Evolutionary conservation across 2,888 invertebrate genomes (phyloP).

Genomic region (Dryobotodes eremita): DNA sequence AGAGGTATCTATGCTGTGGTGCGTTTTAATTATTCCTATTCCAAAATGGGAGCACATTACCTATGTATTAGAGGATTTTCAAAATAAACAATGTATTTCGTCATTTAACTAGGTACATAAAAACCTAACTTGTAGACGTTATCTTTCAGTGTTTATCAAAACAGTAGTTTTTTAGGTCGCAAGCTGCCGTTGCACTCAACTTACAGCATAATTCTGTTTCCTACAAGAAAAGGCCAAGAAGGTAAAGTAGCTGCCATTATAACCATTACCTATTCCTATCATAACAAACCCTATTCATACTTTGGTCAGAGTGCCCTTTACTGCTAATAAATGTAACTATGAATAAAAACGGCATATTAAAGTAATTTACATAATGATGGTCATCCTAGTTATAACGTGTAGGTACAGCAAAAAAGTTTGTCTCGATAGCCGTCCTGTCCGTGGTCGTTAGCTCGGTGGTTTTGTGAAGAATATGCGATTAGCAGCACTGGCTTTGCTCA

Average conservation of each 20-base stretch:
- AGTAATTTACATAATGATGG: slow-evolving; percentile 49
- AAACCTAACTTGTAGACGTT: background rate
- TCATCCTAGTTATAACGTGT: slow-evolving; percentile 54
- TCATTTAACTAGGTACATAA: background rate
- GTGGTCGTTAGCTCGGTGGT: slow-evolving; percentile 61
- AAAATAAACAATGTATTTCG: background rate
- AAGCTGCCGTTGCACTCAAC: background rate
- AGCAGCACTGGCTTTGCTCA: slow-evolving; percentile 38
- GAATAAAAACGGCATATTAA: slow-evolving; percentile 37
- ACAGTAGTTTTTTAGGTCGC: background rate
- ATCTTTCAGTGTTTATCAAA: background rate
- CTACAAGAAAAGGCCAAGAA: background rate
- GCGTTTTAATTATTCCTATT: slow-evolving; percentile 29
- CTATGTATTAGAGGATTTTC: too few relatives aligned
- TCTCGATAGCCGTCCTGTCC: slow-evolving; percentile 61
- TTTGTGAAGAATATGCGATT: slow-evolving; percentile 65
- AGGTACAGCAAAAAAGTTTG: slow-evolving; percentile 64
- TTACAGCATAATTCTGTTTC: background rate
- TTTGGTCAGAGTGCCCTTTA: slow-evolving; percentile 25
- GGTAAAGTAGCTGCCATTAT: slow-evolving; percentile 17
- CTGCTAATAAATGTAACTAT: slow-evolving; percentile 38
- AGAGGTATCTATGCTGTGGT: slow-evolving; percentile 12
- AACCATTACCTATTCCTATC: slow-evolving; percentile 28
- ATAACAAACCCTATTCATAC: slow-evolving; percentile 27
- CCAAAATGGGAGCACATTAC: background rate